Evolutionary conservation across 2,888 invertebrate genomes (phyloP).

Genomic region (Conchocele bisecta): DNA sequence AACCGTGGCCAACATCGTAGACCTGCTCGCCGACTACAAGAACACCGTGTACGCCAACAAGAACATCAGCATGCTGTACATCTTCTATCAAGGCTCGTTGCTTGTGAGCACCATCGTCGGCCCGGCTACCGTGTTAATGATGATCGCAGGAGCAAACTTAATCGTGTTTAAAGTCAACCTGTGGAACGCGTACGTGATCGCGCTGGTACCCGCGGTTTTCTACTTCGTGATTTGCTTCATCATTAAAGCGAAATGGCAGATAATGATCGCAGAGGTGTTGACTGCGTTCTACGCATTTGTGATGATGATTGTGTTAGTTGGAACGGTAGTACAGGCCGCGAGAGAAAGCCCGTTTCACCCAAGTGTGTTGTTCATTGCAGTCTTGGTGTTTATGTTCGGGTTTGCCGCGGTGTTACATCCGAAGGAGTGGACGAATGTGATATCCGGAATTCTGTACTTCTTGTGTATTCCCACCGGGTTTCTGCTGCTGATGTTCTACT

Average conservation of each 20-base stretch:
- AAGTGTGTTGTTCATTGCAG: conserved; percentile 72
- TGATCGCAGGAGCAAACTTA: conserved; percentile 99
- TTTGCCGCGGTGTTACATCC: conserved; percentile 98
- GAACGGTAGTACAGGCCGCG: conserved; percentile 97
- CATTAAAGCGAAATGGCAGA: conserved; percentile 94
- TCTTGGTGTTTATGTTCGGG: conserved; percentile 95
- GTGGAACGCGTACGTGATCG: conserved; percentile 97
- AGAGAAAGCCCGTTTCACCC: conserved; percentile 90
- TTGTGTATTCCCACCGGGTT: conserved; percentile 98
- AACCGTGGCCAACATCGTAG: conserved; percentile 99
- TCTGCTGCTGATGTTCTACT: conserved; percentile 94
- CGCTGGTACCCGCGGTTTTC: conserved; percentile 93
- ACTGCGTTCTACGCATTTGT: conserved; percentile 96
- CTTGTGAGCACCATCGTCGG: conserved; percentile 73
- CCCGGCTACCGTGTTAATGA: conserved; percentile 83
- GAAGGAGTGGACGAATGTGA: conserved; percentile 87
- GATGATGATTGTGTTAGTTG: conserved; percentile 99
- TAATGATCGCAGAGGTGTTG: conserved; percentile 82
- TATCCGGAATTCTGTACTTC: conserved; percentile 90
- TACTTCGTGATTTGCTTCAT: conserved; percentile 97
- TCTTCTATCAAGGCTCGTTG: conserved; percentile 74
- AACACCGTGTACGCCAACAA: conserved; percentile 73
- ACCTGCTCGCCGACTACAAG: conserved; percentile 85
- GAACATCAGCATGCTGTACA: conserved; percentile 75
- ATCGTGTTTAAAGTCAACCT: conserved; percentile 98